Evolutionary conservation across 2,797 vertebrate genomes (phyloP).

Genomic region (Nasua narica): DNA sequence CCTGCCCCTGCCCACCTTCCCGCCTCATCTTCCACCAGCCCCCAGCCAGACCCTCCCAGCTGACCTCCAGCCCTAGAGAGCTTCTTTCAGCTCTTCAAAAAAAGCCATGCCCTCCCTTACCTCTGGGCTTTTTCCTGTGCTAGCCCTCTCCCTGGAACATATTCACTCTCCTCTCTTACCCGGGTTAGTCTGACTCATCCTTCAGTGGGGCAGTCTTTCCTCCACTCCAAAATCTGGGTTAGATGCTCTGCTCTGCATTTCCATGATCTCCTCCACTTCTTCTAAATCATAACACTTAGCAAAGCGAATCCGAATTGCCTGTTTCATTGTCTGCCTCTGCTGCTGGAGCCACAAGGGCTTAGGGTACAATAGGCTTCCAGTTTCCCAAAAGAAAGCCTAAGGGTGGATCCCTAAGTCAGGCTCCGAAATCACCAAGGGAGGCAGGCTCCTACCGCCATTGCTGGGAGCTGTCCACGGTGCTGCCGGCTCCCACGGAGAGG

Average conservation of each 20-base stretch:
- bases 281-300: background rate
- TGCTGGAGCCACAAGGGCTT: background rate
- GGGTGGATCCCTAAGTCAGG: background rate
- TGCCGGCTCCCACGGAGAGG: fast-evolving
- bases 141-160: background rate
- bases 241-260: background rate
- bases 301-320: background rate
- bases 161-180: background rate
- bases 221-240: background rate
- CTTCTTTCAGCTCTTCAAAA: background rate
- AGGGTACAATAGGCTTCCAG: background rate
- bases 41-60: background rate
- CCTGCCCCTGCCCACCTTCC: background rate
- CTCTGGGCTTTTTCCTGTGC: background rate
- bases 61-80: background rate
- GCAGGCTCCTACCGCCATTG: fast-evolving
- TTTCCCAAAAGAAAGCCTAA: background rate
- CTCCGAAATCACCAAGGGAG: fast-evolving
- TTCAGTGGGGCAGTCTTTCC: too few species aligned
- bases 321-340: background rate
- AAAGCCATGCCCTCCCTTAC: background rate
- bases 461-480: background rate
- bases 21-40: background rate
- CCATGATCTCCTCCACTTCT: too few species aligned
- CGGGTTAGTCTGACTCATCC: background rate